Evolutionary conservation across 23 tunicate genomes (phyloP).

Genomic region (Phallusia fumigata): DNA sequence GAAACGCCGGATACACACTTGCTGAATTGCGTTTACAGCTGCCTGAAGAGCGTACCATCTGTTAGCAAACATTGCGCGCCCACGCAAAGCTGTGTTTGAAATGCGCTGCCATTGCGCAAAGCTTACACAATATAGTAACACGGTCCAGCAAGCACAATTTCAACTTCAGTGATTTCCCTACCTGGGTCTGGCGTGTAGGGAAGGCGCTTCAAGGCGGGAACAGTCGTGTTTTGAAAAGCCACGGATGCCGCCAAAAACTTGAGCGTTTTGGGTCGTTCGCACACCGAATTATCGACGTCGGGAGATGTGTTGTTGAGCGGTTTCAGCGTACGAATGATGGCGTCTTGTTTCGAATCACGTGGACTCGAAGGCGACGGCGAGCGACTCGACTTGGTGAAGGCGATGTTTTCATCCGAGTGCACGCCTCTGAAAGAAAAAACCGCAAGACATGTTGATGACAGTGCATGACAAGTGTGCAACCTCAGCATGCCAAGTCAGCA

Average conservation of each 20-base stretch:
- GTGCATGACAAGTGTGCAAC: no score
- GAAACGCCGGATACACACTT: not conserved
- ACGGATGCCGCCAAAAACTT: slow-evolving; percentile 60
- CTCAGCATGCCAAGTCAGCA: no score
- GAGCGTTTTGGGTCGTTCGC: slow-evolving; percentile 47
- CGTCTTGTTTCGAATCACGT: slow-evolving; percentile 2
- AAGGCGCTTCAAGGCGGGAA: slow-evolving; percentile 43
- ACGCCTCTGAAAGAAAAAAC: no score
- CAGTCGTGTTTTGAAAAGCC: slow-evolving; percentile 51
- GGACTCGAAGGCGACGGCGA: not conserved
- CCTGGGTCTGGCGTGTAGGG: slow-evolving; percentile 72
- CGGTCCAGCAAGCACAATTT: no score
- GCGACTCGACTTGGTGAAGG: no score
- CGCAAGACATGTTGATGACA: no score
- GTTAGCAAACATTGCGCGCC: no score
- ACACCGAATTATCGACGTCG: not conserved
- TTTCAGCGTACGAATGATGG: not conserved
- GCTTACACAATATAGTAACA: no score
- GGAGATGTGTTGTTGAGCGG: not conserved
- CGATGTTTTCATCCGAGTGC: no score
- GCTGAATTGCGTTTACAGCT: not conserved
- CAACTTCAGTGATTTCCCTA: not conserved
- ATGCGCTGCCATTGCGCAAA: no score
- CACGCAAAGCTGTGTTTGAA: no score
- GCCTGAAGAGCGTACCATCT: no score